Evolutionary conservation across 2,888 invertebrate genomes (phyloP).

Genomic region (Diarsia mendica): DNA sequence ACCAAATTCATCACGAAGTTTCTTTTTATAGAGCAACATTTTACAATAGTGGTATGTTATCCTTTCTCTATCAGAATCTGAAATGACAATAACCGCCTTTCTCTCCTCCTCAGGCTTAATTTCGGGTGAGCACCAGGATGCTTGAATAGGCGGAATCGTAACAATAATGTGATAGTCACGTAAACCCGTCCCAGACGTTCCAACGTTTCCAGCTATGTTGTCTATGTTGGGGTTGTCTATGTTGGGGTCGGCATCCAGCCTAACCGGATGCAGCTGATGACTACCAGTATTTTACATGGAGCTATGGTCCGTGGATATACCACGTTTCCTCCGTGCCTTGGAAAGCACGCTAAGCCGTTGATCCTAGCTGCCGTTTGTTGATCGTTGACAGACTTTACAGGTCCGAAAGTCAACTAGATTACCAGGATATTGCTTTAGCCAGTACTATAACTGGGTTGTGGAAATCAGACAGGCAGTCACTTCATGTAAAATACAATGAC

Average conservation of each 20-base stretch:
- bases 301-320: neutral
- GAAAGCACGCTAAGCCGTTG: neutral
- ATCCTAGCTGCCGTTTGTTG: neutral
- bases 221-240: neutral
- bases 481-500: neutral
- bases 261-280: neutral
- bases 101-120: neutral
- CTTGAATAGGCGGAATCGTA: neutral
- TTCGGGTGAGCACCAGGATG: neutral
- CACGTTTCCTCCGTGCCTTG: neutral
- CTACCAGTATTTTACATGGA: neutral
- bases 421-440: neutral
- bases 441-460: neutral
- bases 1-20: neutral
- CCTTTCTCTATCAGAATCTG: neutral
- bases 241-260: neutral
- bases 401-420: neutral
- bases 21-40: neutral
- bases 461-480: too few species aligned
- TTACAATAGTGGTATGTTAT: neutral
- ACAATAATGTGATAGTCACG: neutral
- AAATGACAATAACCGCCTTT: neutral
- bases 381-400: neutral
- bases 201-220: too few species aligned
- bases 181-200: neutral